Conservation (phyloP, 2,113 vertebrate species). For the Gorsachius goisagi region DNA sequence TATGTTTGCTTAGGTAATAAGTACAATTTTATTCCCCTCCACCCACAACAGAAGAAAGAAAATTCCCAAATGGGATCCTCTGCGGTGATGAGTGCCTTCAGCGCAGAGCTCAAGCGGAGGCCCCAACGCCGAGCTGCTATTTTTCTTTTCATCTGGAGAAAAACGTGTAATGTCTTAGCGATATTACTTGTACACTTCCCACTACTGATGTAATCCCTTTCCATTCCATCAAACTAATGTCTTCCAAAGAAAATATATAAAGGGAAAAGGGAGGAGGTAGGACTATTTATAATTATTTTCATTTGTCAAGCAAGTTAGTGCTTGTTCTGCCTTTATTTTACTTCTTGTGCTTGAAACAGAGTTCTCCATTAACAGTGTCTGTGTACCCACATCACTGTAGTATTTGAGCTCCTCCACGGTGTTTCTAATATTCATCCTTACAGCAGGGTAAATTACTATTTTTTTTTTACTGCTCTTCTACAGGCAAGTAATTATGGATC, state of each 20-base stretch:
- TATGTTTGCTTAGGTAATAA: not conserved
- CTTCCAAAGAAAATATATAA: slow-evolving; percentile 22
- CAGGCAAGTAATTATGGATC: not conserved
- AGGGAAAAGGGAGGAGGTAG: slow-evolving; percentile 27
- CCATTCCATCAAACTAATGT: slow-evolving; percentile 25
- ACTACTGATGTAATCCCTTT: not conserved
- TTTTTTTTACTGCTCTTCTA: not conserved
- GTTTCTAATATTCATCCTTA: not conserved
- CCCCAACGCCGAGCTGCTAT: not conserved
- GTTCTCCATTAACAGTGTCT: not conserved
- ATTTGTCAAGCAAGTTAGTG: slow-evolving; percentile 12
- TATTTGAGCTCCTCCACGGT: not conserved
- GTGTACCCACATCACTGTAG: too few relatives aligned
- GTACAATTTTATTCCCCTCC: not conserved
- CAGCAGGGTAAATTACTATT: not conserved
- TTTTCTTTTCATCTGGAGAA: slow-evolving; percentile 25
- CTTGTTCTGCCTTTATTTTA: not conserved
- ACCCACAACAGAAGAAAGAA: not conserved
- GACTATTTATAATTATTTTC: slow-evolving; percentile 21
- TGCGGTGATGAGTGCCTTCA: not conserved
- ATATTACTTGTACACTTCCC: not conserved
- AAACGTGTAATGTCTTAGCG: not conserved
- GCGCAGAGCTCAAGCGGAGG: not conserved
- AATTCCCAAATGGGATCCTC: not conserved
- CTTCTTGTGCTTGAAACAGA: not conserved